These are phyloP conservation scores for Gastrophysa polygoni DNA, from an alignment of 2,888 invertebrate genomes.

Conservation along the genomic window DNA sequence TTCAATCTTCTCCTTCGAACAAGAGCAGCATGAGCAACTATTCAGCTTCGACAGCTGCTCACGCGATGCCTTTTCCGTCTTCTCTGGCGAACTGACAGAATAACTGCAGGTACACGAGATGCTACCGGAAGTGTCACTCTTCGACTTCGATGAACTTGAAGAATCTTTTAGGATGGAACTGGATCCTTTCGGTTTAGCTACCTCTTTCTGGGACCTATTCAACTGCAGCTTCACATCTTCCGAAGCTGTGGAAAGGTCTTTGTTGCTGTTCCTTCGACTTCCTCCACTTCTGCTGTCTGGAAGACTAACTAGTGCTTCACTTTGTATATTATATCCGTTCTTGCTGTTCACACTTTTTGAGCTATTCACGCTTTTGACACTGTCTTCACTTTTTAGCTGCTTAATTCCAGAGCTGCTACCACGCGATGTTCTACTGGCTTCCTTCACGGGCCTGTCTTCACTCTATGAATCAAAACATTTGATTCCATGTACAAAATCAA, in stretches of 20 bases:
- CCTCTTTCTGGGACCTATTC: background rate
- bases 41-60: background rate
- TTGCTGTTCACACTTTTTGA: background rate
- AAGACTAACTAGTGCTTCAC: too few relatives aligned
- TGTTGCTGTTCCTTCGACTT: background rate
- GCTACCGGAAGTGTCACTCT: background rate
- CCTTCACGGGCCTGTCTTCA: too few relatives aligned
- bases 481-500: too few relatives aligned
- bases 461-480: too few relatives aligned
- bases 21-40: background rate
- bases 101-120: constrained; percentile 11
- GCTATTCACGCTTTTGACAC: background rate
- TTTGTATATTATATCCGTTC: background rate
- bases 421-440: too few relatives aligned
- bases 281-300: background rate
- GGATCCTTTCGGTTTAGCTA: background rate
- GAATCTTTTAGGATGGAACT: constrained; percentile 7
- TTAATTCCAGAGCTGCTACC: too few relatives aligned
- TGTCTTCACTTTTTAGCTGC: too few relatives aligned
- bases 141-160: constrained; percentile 8
- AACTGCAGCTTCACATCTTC: constrained; percentile 1
- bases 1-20: background rate
- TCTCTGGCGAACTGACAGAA: background rate
- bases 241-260: background rate
- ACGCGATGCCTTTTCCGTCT: background rate